Evolutionary conservation across 2,113 vertebrate species (phyloP).

Genomic region (Marmota flaviventris): DNA sequence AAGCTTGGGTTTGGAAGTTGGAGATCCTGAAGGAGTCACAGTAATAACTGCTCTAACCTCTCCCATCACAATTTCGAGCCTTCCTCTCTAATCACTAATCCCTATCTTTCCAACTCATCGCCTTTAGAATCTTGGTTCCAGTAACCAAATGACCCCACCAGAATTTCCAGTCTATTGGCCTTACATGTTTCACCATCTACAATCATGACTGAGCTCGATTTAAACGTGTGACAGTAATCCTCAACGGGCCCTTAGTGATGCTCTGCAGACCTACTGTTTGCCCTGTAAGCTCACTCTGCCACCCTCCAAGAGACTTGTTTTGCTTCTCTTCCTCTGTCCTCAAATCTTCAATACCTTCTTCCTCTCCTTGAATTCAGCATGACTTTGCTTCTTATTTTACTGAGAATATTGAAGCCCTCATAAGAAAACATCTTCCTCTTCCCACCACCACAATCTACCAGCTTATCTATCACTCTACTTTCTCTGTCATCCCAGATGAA

Average conservation of each 20-base stretch:
- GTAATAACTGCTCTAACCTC: neutral
- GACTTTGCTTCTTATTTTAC: neutral
- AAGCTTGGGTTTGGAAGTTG: neutral
- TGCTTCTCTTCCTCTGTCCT: slow-evolving; percentile 31
- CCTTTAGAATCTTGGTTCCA: neutral
- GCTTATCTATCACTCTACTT: neutral
- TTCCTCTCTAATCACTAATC: neutral
- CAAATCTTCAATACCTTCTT: neutral
- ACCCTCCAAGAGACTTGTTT: neutral
- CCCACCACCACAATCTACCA: neutral
- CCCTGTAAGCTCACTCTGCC: neutral
- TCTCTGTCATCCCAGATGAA: neutral
- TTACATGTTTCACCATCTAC: neutral
- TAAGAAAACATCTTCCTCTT: slow-evolving; percentile 3
- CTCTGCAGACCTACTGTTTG: neutral
- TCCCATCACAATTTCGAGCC: neutral
- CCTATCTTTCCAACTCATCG: neutral
- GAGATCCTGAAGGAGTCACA: too few species aligned
- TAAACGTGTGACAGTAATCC: neutral
- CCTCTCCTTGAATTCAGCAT: neutral
- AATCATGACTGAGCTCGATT: neutral
- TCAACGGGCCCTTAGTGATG: neutral
- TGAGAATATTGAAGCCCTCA: neutral
- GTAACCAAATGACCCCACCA: neutral
- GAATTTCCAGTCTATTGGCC: neutral